A percentile compares a stretch with the other conserved stretches of the same genome.
phyloP scores from a whole-genome alignment of 2,888 invertebrate species.

The Cheilosia grossa region DNA sequence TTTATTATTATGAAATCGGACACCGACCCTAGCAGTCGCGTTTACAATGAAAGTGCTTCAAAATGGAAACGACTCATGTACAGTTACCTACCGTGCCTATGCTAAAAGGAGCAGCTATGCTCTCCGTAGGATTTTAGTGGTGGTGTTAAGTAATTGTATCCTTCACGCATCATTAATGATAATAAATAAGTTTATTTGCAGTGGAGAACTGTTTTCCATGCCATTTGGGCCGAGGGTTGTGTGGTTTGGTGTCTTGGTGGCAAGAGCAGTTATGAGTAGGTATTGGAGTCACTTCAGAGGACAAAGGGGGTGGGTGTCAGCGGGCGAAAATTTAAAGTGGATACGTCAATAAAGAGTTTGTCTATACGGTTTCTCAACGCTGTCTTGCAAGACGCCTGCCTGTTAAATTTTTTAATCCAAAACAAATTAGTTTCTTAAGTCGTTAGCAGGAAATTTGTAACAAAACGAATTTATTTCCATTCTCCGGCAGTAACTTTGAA shows the following conservation, averaged over 20 bases:
- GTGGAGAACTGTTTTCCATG: conserved; percentile 28
- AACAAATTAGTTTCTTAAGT: too few species aligned
- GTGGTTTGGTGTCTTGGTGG: conserved; percentile 8
- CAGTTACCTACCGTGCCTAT: neutral
- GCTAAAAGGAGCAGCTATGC: neutral
- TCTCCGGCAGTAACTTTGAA: neutral
- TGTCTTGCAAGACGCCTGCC: too few species aligned
- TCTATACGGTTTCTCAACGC: too few species aligned
- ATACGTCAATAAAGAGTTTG: too few species aligned
- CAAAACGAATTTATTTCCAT: too few species aligned
- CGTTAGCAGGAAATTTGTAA: too few species aligned
- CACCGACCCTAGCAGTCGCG: conserved; percentile 46
- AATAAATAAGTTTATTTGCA: conserved; percentile 38
- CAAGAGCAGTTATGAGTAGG: conserved; percentile 28
- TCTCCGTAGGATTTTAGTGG: neutral
- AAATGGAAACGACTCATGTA: neutral
- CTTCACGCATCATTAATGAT: conserved; percentile 56
- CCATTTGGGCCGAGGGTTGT: conserved; percentile 30
- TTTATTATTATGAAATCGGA: conserved; percentile 50
- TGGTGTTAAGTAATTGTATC: conserved; percentile 50
- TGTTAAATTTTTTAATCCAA: too few species aligned
- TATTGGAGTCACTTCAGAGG: conserved; percentile 19
- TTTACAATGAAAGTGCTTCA: conserved; percentile 31
- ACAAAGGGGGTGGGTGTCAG: neutral
- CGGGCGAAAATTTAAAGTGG: too few species aligned